A percentile compares a stretch with the other conserved stretches of the same genome.
phyloP scores from a whole-genome alignment of 1,140 invertebrate genomes.

The Idris sp. region DNA sequence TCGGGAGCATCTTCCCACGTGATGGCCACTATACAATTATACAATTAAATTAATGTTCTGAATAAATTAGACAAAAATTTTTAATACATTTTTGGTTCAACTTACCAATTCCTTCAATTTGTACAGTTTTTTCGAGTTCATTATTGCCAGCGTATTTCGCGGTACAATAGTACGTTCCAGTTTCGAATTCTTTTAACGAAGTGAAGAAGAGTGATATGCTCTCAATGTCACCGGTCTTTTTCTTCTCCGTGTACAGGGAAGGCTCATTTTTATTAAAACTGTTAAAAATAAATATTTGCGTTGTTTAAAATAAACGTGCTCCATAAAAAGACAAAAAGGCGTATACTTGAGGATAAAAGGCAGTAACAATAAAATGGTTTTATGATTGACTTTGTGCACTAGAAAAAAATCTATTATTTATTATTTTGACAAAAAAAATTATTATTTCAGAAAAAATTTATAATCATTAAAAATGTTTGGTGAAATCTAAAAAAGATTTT shows the following conservation, averaged over 20 bases:
- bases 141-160: constrained; percentile 86
- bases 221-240: constrained; percentile 79
- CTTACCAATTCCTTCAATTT: constrained; percentile 80
- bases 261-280: constrained; percentile 75
- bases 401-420: too few relatives aligned
- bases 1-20: constrained; percentile 90
- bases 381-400: too few relatives aligned
- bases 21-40: constrained; percentile 84
- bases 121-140: constrained; percentile 82
- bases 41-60: constrained; percentile 28
- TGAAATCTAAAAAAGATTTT: too few relatives aligned
- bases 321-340: too few relatives aligned
- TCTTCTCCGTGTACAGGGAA: constrained; percentile 81
- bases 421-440: too few relatives aligned
- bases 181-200: constrained; percentile 85
- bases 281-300: constrained; percentile 52
- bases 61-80: too few relatives aligned
- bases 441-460: too few relatives aligned
- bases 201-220: constrained; percentile 86
- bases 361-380: too few relatives aligned
- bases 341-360: too few relatives aligned
- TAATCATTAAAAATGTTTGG: too few relatives aligned
- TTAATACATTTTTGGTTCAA: not conserved
- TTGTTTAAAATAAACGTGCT: too few relatives aligned
- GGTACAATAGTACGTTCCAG: constrained; percentile 89